Conservation (phyloP, 1,140 invertebrate genomes). For the Octopus sinensis region DNA sequence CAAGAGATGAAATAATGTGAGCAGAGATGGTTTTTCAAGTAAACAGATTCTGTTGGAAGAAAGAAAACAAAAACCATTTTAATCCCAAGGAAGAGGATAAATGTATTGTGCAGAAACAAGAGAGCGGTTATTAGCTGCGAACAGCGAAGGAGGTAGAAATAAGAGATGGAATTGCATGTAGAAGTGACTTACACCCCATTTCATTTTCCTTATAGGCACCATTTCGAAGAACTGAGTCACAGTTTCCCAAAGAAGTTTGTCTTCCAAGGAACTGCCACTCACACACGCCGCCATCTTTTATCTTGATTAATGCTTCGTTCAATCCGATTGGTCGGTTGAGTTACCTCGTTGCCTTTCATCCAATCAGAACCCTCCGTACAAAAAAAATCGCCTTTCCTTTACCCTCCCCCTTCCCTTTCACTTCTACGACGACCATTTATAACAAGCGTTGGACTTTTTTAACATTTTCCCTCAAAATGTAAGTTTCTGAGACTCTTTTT, state of each 20-base stretch:
- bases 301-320: constrained; percentile 18
- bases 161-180: neutral
- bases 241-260: constrained; percentile 33
- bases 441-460: no score
- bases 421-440: no score
- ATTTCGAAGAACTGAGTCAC: constrained; percentile 44
- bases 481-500: no score
- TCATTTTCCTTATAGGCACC: constrained; percentile 44
- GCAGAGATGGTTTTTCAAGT: neutral
- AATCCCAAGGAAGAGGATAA: neutral
- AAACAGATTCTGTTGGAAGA: neutral
- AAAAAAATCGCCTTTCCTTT: neutral
- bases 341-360: neutral
- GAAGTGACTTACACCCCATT: constrained; percentile 35
- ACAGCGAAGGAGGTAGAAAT: neutral
- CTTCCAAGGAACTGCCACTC: constrained; percentile 11
- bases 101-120: neutral
- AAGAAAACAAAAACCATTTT: neutral
- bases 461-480: no score
- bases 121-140: neutral
- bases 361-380: constrained; percentile 16
- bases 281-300: constrained; percentile 39
- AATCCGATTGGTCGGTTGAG: constrained; percentile 26
- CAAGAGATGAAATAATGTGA: no score
- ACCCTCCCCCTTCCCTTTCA: no score